Evolutionary conservation across 2,113 vertebrate species (phyloP).

Genomic region (Zingel zingel): DNA sequence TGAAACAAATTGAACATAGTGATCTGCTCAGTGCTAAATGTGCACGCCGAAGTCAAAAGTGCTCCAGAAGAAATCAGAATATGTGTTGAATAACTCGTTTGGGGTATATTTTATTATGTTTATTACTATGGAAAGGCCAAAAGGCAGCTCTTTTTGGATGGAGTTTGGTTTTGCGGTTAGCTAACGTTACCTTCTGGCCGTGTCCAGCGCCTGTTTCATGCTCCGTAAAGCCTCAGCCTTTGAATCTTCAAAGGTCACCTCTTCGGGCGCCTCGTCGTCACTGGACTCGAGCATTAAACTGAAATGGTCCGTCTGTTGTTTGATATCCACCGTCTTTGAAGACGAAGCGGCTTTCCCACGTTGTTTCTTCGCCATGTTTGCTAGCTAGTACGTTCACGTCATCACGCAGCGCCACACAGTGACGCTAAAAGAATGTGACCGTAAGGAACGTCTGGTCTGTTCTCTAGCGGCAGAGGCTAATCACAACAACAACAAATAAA

Average conservation of each 20-base stretch:
- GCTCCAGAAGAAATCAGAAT: accelerated
- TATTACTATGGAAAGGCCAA: accelerated
- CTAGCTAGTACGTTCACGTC: not conserved
- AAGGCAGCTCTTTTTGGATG: accelerated
- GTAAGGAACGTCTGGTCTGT: not conserved
- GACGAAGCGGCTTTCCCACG: conserved; percentile 44
- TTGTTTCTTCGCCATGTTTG: conserved; percentile 74
- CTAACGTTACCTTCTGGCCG: conserved; percentile 67
- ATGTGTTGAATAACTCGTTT: accelerated
- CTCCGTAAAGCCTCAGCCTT: conserved; percentile 69
- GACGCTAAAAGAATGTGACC: accelerated
- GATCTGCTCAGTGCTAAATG: accelerated
- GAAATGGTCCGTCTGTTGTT: not conserved
- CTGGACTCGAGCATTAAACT: conserved; percentile 48
- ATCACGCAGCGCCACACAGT: not conserved
- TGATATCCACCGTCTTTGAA: not conserved
- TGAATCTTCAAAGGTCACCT: conserved; percentile 79
- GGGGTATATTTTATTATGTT: accelerated
- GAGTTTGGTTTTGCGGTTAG: not conserved
- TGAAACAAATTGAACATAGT: accelerated
- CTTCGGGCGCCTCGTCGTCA: conserved; percentile 83
- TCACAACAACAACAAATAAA: not conserved
- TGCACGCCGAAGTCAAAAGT: accelerated
- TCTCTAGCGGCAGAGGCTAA: conserved; percentile 4
- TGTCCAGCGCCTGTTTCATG: conserved; percentile 72